Percentiles rank a stretch among this genome's conserved stretches.
Evolutionary conservation across 1,140 invertebrate species (phyloP).

Genomic region (Chrysomallon squamiferum): DNA sequence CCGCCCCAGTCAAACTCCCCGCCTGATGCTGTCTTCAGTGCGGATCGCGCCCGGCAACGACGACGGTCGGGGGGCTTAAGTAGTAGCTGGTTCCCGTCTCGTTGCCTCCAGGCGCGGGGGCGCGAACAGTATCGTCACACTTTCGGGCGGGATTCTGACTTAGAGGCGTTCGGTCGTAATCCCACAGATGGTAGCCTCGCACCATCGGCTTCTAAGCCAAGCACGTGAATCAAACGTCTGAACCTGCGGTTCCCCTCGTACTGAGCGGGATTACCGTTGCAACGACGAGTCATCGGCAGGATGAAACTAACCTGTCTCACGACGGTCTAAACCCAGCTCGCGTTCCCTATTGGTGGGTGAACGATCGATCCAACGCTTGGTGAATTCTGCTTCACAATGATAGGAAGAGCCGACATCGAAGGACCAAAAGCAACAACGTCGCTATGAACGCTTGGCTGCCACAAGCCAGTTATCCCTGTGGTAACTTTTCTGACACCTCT

Average conservation of each 20-base stretch:
- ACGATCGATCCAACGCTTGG: conserved; percentile 85
- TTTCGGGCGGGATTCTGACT: conserved; percentile 64
- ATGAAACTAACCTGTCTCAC: conserved; percentile 84
- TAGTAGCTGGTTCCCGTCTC: conserved; percentile 34
- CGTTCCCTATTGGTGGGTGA: conserved; percentile 78
- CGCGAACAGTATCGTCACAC: conserved; percentile 59
- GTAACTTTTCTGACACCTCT: conserved; percentile 86
- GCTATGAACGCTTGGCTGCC: conserved; percentile 84
- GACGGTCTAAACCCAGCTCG: conserved; percentile 82
- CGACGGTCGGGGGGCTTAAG: no score
- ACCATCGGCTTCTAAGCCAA: conserved; percentile 67
- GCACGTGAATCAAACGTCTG: conserved; percentile 79
- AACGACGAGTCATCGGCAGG: conserved; percentile 65
- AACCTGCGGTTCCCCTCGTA: no score
- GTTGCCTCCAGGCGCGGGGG: conserved; percentile 48
- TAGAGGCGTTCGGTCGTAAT: conserved; percentile 86
- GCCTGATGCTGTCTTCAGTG: no score
- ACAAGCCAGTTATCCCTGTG: conserved; percentile 86
- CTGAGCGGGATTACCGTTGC: conserved; percentile 68
- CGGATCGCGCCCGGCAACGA: no score
- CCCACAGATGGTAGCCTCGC: conserved; percentile 82
- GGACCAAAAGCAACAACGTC: conserved; percentile 84
- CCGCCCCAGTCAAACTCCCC: not conserved
- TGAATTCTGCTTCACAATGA: conserved; percentile 85
- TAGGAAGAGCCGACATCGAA: conserved; percentile 86